A percentile compares a stretch with the other conserved stretches of the same genome.
phyloP scores from a whole-genome alignment of 2,888 invertebrate genomes.

The Drosophila mettleri region DNA sequence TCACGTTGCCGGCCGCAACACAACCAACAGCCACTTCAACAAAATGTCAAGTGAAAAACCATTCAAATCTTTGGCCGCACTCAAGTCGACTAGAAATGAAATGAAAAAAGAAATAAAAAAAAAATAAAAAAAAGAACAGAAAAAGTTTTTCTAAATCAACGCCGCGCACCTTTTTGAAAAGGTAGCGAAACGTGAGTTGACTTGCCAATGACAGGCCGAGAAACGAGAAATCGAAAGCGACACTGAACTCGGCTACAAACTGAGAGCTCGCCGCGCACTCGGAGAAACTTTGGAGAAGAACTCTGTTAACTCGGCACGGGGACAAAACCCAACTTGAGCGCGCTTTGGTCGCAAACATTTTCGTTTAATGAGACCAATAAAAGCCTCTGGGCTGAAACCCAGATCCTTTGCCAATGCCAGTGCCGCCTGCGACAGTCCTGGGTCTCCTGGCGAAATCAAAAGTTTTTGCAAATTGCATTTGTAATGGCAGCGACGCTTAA shows the following conservation, averaged over 20 bases:
- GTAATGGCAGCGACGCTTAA: conserved; percentile 75
- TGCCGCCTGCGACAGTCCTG: background rate
- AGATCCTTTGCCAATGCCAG: background rate
- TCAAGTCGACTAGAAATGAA: conserved; percentile 2
- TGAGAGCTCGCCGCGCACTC: conserved; percentile 3
- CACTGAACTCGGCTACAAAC: conserved; percentile 14
- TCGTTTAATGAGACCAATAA: conserved; percentile 78
- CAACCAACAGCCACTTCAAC: conserved; percentile 58
- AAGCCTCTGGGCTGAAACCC: conserved; percentile 49
- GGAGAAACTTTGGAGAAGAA: conserved; percentile 14
- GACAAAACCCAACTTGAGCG: conserved; percentile 15
- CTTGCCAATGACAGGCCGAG: conserved; percentile 43
- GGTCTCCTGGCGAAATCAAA: conserved; percentile 65
- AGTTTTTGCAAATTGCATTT: conserved; percentile 78
- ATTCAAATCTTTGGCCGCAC: conserved; percentile 64
- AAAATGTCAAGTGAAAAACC: conserved; percentile 74
- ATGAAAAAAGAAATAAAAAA: background rate
- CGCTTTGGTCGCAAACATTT: conserved; percentile 60
- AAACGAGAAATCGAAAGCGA: conserved; percentile 67
- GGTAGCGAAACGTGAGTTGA: conserved; percentile 63
- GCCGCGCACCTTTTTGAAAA: conserved; percentile 64
- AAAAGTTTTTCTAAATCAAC: conserved; percentile 73
- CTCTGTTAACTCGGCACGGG: conserved; percentile 1
- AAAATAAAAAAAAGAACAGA: background rate
- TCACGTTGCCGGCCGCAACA: conserved; percentile 61